These are phyloP conservation scores for Itoplectis maculator DNA, from an alignment of 2,888 invertebrate genomes.

Conservation along the genomic window DNA sequence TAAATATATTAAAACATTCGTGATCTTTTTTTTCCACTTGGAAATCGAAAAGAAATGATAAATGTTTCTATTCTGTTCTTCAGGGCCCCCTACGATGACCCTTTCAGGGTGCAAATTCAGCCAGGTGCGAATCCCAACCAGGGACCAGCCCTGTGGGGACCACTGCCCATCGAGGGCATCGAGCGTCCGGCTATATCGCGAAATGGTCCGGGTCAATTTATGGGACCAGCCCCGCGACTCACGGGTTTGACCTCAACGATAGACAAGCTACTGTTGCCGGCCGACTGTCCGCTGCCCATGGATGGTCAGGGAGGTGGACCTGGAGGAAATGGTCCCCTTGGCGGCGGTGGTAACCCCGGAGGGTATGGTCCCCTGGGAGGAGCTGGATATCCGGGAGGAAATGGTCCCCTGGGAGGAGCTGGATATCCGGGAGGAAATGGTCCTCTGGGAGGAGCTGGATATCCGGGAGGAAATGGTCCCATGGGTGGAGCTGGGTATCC, in stretches of 20 bases:
- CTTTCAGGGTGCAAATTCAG: not conserved
- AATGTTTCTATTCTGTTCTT: not conserved
- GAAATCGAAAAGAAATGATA: not conserved
- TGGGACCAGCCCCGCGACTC: slow-evolving; percentile 30
- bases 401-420: no score
- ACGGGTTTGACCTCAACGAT: slow-evolving; percentile 68
- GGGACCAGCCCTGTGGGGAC: not conserved
- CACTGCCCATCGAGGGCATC: slow-evolving; percentile 4
- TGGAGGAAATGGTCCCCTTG: no score
- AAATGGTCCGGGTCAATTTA: not conserved
- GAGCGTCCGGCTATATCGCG: not conserved
- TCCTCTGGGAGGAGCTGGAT: no score
- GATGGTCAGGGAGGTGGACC: not conserved
- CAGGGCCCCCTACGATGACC: not conserved
- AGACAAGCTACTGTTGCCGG: slow-evolving; percentile 72
- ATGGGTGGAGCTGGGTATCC: no score
- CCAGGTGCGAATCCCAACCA: slow-evolving; percentile 1
- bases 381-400: no score
- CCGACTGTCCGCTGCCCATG: slow-evolving; percentile 34
- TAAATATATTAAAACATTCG: no score
- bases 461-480: no score
- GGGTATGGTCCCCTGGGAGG: no score
- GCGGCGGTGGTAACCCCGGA: no score
- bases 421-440: no score
- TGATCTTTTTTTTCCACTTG: not conserved